A percentile compares a stretch with the other conserved stretches of the same genome.
These are phyloP conservation scores for Falco punctatus DNA, from an alignment of 2,113 vertebrate species.

Conservation along the genomic window DNA sequence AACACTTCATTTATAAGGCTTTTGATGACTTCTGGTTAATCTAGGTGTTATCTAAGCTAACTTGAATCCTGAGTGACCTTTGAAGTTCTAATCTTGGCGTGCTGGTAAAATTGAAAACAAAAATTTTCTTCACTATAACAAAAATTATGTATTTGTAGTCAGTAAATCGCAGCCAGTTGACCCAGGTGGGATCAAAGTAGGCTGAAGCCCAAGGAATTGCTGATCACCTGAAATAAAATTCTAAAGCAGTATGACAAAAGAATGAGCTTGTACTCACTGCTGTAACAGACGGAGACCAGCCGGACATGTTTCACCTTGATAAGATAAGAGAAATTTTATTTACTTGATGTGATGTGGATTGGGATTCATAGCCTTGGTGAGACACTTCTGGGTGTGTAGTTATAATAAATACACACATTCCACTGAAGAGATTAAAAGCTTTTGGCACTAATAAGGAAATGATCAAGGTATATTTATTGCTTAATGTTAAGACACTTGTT, in stretches of 20 bases:
- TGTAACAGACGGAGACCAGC: not conserved
- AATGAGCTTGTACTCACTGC: not conserved
- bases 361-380: not conserved
- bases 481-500: not conserved
- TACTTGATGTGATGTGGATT: not conserved
- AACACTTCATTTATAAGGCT: not conserved
- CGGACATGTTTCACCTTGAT: not conserved
- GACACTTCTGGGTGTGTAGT: conserved; percentile 16
- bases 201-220: not conserved
- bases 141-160: not conserved
- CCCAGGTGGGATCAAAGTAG: not conserved
- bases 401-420: not conserved
- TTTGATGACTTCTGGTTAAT: not conserved
- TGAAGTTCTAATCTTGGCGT: not conserved
- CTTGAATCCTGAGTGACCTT: not conserved
- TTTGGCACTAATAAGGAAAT: not conserved
- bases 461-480: not conserved
- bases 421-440: not conserved
- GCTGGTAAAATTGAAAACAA: not conserved
- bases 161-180: not conserved
- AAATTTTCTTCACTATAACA: not conserved
- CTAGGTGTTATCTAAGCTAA: not conserved
- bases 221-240: not conserved
- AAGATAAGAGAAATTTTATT: not conserved
- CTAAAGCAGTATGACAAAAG: not conserved